These are phyloP conservation scores for Stomorhina lunata DNA, from an alignment of 2,888 invertebrate species.

Conservation along the genomic window DNA sequence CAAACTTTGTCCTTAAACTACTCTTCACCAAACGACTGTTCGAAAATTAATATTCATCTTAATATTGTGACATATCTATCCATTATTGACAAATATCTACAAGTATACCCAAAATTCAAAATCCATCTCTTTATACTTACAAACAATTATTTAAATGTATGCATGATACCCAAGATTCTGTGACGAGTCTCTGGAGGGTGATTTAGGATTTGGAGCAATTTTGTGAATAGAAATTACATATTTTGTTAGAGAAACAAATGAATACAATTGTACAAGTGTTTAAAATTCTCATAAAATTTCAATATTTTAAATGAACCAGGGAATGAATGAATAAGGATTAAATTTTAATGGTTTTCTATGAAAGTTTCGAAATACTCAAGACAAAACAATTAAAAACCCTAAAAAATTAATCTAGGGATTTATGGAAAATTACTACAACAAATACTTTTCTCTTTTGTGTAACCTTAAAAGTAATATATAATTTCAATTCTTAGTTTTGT, in stretches of 20 bases:
- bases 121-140: too few species aligned
- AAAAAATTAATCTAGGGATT: neutral
- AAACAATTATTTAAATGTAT: neutral
- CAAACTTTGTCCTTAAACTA: too few species aligned
- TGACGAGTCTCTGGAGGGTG: constrained; percentile 38
- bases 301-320: neutral
- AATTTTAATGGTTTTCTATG: neutral
- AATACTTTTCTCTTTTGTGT: too few species aligned
- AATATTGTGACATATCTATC: too few species aligned
- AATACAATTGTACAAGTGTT: neutral
- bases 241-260: constrained; percentile 25
- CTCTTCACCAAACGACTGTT: too few species aligned
- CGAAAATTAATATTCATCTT: too few species aligned
- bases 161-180: constrained; percentile 1
- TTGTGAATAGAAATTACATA: constrained; percentile 49
- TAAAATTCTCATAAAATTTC: neutral
- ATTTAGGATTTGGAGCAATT: constrained; percentile 47
- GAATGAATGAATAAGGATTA: neutral
- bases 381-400: constrained; percentile 4
- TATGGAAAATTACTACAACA: neutral
- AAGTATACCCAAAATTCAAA: too few species aligned
- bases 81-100: too few species aligned
- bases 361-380: neutral
- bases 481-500: too few species aligned
- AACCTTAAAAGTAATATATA: too few species aligned